Conservation (phyloP, 2,797 vertebrate genomes). For the Glossophaga mutica region DNA sequence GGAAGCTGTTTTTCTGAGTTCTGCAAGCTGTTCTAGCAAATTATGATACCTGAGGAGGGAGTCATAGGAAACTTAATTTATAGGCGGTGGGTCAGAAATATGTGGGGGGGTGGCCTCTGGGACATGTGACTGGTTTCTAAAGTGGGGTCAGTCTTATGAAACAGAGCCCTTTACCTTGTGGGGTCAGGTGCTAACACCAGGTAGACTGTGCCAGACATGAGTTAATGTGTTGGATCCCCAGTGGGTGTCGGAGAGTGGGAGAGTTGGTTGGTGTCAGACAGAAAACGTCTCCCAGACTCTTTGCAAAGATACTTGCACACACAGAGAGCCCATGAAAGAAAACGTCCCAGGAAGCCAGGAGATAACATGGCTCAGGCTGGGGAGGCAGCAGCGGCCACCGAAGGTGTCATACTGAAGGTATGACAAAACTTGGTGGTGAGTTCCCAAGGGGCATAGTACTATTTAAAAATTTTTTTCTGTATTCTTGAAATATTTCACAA, state of each 20-base stretch:
- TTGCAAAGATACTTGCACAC: neutral
- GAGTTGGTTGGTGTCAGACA: neutral
- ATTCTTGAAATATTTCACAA: neutral
- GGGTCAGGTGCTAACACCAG: neutral
- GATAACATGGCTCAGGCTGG: neutral
- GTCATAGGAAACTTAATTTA: neutral
- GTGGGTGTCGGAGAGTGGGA: neutral
- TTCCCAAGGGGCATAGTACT: neutral
- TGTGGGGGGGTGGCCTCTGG: neutral
- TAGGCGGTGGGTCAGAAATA: neutral
- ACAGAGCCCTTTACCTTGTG: neutral
- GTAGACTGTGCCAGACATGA: neutral
- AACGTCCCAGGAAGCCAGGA: neutral
- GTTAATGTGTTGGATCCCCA: neutral
- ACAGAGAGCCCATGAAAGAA: neutral
- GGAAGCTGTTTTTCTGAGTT: neutral
- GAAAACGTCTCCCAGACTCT: neutral
- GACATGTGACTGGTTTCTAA: neutral
- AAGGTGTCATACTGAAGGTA: too few relatives aligned
- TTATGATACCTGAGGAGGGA: neutral
- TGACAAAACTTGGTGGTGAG: neutral
- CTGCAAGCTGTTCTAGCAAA: neutral
- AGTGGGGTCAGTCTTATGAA: neutral
- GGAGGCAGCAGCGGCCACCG: rapidly evolving
- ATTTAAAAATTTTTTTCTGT: neutral